Evolutionary conservation across 2,113 vertebrate species (phyloP), one percentile per base, ranked within the genome.

Genomic region (Marmota monax): DNA sequence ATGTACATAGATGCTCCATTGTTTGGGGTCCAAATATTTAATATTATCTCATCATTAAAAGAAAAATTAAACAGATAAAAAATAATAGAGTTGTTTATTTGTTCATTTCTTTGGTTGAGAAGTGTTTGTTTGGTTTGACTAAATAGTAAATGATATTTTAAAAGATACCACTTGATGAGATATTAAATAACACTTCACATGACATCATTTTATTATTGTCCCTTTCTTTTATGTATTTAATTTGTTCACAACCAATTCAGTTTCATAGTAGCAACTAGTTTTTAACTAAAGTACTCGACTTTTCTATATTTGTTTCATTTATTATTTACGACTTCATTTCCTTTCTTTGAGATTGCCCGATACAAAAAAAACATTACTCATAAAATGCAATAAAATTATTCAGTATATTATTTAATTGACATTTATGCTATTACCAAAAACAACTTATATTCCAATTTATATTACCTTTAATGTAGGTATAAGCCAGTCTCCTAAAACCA

Each of bases 391-490:
- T 94, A 93, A 94, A 87, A 90, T 45, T 72, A 4, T 90, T 63
- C 63, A 78, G 61, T 70, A 79, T 37, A 34, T 94, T 77, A 74
- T 76, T 94, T 94, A 42, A 88, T 73, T 89, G 84, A 34, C 8
- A 96, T 53, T 72, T 17, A 86, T 89, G 58, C 56, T 87, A 80
- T 89, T 25, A 65, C 20, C 89, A 37, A 93, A 85, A 95, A 79
- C 18, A 96, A 67, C 79, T 89, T 74, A 78, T 51, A 88, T 78
- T 94, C 42, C 69, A 53, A 10, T 82, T 10, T 84, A 32, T 92
- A 27, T 13, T 39, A 88, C 1, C 4, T 56, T 76, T 90, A 95
- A 72, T 58, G 37, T 83, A 4, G 11, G 23, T 82, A 0, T 84
- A 90, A 83, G 25, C 2, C 32, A 82, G n/a, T 88, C 25, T 87